phyloP scores from a whole-genome alignment of 2,888 invertebrate species.

The Oxycera nigricornis region DNA sequence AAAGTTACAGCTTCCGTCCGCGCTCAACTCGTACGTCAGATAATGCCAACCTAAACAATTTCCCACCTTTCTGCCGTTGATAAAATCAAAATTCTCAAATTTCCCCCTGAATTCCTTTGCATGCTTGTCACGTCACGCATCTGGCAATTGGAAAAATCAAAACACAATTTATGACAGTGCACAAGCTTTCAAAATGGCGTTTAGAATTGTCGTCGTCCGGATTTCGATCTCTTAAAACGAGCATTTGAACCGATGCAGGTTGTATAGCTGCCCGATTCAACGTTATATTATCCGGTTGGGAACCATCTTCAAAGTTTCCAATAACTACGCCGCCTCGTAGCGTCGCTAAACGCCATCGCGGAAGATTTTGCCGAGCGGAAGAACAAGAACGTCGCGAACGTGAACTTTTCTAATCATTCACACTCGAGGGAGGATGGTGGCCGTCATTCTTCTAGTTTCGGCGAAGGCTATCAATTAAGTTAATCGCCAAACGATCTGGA shows the following conservation, averaged over 20 bases:
- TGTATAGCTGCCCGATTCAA: neutral
- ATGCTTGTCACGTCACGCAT: conserved; percentile 17
- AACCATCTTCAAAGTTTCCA: neutral
- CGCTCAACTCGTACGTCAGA: too few relatives aligned
- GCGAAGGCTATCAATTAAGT: neutral
- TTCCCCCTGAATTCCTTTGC: conserved; percentile 9
- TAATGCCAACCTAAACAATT: neutral
- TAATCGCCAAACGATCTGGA: neutral
- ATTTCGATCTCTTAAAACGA: conserved; percentile 16
- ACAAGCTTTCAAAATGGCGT: conserved; percentile 45
- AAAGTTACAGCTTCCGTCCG: too few relatives aligned
- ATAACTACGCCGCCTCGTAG: neutral
- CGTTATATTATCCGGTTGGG: neutral
- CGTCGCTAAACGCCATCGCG: neutral
- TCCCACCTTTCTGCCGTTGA: neutral
- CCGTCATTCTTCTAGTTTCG: neutral
- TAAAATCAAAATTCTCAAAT: neutral
- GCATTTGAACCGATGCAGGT: conserved; percentile 5
- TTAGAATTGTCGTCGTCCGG: conserved; percentile 23
- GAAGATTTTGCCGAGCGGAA: neutral
- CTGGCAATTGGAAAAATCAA: conserved; percentile 43
- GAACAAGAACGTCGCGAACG: conserved; percentile 18
- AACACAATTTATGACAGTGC: conserved; percentile 45
- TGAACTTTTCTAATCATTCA: conserved; percentile 7
- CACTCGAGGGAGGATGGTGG: conserved; percentile 20